phyloP scores from a whole-genome alignment of 2,113 vertebrate species.

The Nestor notabilis region DNA sequence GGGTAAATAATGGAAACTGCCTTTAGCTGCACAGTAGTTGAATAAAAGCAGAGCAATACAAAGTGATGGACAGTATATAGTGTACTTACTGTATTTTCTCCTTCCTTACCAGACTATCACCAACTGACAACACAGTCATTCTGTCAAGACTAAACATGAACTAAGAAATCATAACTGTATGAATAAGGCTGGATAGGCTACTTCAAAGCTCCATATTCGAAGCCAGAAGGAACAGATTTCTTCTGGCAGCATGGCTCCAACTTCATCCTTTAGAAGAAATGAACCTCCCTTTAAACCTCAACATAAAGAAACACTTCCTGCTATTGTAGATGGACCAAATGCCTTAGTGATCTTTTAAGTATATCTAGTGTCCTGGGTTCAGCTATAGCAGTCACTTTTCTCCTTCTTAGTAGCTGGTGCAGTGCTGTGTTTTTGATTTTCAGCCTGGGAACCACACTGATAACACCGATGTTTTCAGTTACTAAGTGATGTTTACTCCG shows the following conservation, averaged over 20 bases:
- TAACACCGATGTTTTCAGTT: no score
- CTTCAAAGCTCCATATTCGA: neutral
- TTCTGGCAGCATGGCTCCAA: neutral
- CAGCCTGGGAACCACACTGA: no score
- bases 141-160: neutral
- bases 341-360: neutral
- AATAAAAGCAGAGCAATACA: neutral
- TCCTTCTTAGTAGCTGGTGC: no score
- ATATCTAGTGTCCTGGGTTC: no score
- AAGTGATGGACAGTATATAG: neutral
- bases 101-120: neutral
- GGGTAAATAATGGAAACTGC: neutral
- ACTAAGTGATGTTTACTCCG: no score
- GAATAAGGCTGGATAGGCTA: neutral
- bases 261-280: constrained; percentile 1
- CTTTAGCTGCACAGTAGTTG: neutral
- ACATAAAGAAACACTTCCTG: neutral
- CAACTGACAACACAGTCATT: neutral
- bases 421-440: no score
- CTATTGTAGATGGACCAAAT: neutral
- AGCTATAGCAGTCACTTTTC: no score
- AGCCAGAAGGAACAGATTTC: neutral
- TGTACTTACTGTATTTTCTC: neutral
- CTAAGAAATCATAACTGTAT: neutral
- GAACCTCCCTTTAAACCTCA: constrained; percentile 18